Evolutionary conservation across 2,113 vertebrate genomes (phyloP).

Genomic region (Mungos mungo): DNA sequence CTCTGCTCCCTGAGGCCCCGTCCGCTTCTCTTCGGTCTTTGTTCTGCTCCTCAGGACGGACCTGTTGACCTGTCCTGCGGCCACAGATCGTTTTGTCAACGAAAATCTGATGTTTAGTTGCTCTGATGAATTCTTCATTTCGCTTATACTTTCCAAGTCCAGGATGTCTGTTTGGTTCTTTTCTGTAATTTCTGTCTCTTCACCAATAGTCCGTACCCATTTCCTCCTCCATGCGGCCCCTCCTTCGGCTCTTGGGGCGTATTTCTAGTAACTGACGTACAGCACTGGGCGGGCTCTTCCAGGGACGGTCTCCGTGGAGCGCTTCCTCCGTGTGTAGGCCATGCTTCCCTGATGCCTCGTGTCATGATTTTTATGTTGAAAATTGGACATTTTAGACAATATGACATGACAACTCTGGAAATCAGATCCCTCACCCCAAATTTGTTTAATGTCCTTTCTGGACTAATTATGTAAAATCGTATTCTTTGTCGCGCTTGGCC

Average conservation of each 20-base stretch:
- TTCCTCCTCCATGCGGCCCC: neutral
- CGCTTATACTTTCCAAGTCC: neutral
- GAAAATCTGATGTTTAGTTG: neutral
- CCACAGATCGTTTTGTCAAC: neutral
- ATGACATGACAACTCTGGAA: neutral
- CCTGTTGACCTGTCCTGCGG: fast-evolving
- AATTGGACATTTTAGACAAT: neutral
- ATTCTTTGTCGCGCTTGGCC: neutral
- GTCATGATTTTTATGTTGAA: neutral
- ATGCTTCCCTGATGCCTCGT: too few species aligned
- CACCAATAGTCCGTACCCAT: neutral
- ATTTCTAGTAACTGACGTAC: neutral
- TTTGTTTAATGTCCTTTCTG: neutral
- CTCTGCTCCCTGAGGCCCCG: neutral
- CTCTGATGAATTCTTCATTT: neutral
- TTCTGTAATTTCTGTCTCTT: neutral
- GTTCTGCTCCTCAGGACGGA: neutral
- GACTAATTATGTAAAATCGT: neutral
- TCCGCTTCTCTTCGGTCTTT: neutral
- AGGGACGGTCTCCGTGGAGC: neutral
- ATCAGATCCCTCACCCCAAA: too few species aligned
- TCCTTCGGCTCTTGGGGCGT: neutral
- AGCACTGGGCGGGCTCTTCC: neutral
- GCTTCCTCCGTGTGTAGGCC: too few species aligned
- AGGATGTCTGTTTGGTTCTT: neutral